Evolutionary conservation across 1,140 invertebrate genomes (phyloP).

Genomic region (Magallana ariakensis): DNA sequence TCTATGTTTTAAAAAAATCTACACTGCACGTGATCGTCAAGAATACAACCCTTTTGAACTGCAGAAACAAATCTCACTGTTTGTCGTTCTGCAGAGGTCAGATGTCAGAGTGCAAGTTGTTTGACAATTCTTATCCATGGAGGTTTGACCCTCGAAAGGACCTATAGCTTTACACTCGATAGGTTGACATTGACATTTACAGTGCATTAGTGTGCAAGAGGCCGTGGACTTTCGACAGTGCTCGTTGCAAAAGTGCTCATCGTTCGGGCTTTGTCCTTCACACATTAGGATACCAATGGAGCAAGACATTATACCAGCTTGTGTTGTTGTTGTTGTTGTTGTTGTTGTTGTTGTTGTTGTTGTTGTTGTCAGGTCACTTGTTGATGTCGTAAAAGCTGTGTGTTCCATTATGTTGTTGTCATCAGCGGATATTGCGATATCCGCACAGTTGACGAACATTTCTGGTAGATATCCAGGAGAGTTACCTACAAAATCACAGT

Average conservation of each 20-base stretch:
- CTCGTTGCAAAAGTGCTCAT: background rate
- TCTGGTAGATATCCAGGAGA: constrained; percentile 28
- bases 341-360: background rate
- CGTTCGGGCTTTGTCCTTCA: background rate
- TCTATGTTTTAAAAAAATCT: too few relatives aligned
- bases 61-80: background rate
- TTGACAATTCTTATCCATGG: background rate
- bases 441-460: constrained; percentile 56
- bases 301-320: background rate
- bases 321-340: background rate
- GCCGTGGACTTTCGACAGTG: background rate
- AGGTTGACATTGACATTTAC: background rate
- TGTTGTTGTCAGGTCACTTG: background rate
- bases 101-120: background rate
- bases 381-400: background rate
- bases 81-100: background rate
- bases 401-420: background rate
- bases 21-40: too few relatives aligned
- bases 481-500: background rate
- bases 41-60: too few relatives aligned
- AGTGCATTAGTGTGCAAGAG: background rate
- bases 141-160: background rate
- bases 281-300: background rate
- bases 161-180: background rate
- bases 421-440: constrained; percentile 29